Evolutionary conservation across 2,888 invertebrate genomes (phyloP).

Genomic region (Calameuta pallipes): DNA sequence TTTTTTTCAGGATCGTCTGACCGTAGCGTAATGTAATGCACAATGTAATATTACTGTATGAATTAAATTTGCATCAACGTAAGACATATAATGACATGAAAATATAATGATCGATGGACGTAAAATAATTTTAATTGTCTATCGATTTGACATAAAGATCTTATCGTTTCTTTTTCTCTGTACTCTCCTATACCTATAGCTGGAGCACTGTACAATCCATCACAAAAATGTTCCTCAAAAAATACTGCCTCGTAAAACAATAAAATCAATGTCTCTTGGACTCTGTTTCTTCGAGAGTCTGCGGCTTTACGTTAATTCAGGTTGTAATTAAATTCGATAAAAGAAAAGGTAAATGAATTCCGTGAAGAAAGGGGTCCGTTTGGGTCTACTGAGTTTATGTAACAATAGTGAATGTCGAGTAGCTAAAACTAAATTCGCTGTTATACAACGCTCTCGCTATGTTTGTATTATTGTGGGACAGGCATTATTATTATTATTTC

Average conservation of each 20-base stretch:
- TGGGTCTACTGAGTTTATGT: neutral
- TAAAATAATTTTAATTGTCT: neutral
- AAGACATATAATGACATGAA: neutral
- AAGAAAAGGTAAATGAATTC: neutral
- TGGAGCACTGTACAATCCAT: neutral
- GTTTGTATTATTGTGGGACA: neutral
- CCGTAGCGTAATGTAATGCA: neutral
- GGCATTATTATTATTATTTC: neutral
- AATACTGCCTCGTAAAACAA: neutral
- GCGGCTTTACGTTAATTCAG: neutral
- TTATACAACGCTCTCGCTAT: neutral
- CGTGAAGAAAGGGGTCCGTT: neutral
- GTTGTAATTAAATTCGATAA: neutral
- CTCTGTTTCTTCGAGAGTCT: neutral
- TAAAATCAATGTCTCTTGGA: neutral
- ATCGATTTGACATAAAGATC: neutral
- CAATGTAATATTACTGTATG: neutral
- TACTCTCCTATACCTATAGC: neutral
- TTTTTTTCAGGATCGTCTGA: neutral
- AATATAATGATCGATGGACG: neutral
- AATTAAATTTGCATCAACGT: neutral
- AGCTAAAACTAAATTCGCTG: neutral
- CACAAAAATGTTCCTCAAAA: neutral
- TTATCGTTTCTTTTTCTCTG: neutral
- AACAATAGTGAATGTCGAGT: neutral